phyloP scores from a whole-genome alignment of 2,113 vertebrate species.

The Aegithalos caudatus region DNA sequence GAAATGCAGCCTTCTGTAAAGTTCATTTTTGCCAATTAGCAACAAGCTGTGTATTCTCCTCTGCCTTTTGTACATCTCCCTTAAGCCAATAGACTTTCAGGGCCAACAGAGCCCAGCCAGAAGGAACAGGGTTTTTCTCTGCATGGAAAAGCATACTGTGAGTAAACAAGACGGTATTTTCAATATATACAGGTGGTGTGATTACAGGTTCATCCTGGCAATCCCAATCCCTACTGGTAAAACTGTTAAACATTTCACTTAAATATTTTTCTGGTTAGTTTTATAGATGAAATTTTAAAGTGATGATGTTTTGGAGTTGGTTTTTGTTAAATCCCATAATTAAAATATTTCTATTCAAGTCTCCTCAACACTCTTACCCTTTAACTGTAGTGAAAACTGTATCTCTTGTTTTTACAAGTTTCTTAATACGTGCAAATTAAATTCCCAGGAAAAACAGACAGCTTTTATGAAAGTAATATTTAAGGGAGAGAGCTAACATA shows the following conservation, averaged over 20 bases:
- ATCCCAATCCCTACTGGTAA: not conserved
- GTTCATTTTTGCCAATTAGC: not conserved
- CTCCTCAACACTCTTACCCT: not conserved
- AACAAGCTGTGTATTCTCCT: not conserved
- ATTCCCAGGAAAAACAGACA: not conserved
- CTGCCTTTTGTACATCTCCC: not conserved
- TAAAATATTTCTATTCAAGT: not conserved
- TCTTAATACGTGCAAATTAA: not conserved
- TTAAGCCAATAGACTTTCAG: not conserved
- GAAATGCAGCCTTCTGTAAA: not conserved
- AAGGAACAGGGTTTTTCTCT: not conserved
- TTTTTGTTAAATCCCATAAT: not conserved
- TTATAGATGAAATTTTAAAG: not conserved
- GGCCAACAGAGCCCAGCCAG: not conserved
- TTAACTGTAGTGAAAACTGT: not conserved
- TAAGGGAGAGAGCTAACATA: not conserved
- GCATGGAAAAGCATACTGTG: not conserved
- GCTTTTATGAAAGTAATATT: not conserved
- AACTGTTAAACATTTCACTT: not conserved
- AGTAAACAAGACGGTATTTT: not conserved
- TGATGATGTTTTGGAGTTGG: not conserved
- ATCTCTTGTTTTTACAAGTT: not conserved
- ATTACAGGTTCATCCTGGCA: not conserved
- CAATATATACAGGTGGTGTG: not conserved
- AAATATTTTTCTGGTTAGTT: not conserved